A percentile compares a stretch with the other conserved stretches of the same genome.
Evolutionary conservation across 2,797 vertebrate genomes (phyloP).

Genomic region (Delichon dasypus): DNA sequence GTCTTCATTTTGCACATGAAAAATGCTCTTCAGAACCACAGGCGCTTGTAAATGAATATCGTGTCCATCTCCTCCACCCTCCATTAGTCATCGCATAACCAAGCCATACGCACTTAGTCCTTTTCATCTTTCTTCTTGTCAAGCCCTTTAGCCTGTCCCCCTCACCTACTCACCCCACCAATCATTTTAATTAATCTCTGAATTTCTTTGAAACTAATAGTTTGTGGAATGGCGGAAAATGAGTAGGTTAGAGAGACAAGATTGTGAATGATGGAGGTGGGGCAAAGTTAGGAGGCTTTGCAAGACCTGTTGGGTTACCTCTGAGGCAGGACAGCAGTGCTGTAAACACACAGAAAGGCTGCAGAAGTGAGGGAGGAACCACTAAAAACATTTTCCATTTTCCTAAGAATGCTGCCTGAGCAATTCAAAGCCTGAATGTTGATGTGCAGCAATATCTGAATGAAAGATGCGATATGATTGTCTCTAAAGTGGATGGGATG

Average conservation of each 20-base stretch:
- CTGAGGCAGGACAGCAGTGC: conserved; percentile 22
- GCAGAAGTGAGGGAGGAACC: conserved; percentile 37
- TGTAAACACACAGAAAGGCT: conserved; percentile 31
- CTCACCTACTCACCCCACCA: conserved; percentile 65
- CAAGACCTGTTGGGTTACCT: conserved; percentile 60
- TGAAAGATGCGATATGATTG: not conserved
- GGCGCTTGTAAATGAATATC: conserved; percentile 61
- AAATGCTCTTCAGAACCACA: conserved; percentile 34
- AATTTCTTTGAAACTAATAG: conserved; percentile 68
- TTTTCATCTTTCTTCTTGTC: conserved; percentile 71
- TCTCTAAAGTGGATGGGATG: not conserved
- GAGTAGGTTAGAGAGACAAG: conserved; percentile 61
- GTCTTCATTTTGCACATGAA: conserved; percentile 5
- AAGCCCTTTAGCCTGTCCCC: conserved; percentile 62
- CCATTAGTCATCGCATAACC: conserved; percentile 64
- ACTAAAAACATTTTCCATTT: conserved; percentile 8
- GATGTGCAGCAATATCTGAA: not conserved
- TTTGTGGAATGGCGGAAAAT: conserved; percentile 69
- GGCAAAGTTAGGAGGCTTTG: conserved; percentile 50
- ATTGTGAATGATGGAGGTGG: conserved; percentile 61
- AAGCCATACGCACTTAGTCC: conserved; percentile 39
- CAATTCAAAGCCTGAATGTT: not conserved
- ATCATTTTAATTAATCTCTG: conserved; percentile 70
- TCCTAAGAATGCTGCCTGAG: not conserved
- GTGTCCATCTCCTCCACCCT: conserved; percentile 69